Base-by-base conservation (phyloP, 1,140 invertebrate species). In the Drosophila obscura region DNA sequence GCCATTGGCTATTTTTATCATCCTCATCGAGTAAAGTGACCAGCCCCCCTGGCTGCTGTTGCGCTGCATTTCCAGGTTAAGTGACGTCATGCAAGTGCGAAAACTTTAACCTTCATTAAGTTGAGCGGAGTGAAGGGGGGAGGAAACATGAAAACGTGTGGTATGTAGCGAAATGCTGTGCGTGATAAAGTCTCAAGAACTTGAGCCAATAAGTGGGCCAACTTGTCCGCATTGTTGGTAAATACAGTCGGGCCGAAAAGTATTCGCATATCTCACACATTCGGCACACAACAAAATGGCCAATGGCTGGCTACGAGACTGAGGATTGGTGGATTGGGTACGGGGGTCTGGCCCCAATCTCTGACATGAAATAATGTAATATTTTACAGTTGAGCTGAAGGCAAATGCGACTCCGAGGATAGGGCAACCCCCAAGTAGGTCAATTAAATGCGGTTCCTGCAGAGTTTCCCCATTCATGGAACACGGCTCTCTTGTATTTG, bases 281-380 rank as follows among this genome's bases (percentile, higher is more conserved):
- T 60, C 50, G 22, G 44, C 31, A 43, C 44, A 57, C 35, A 77
- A 77, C 81, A 85, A 84, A 84, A 76, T 81, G 82, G 78, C 77
- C 66, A 69, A 35, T 61, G 63, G 35, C 11, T 39, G 35, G 11
- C 35, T 13, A 5, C 11, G 1, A 13, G 35, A 39, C 31, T 11
- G 31, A 35, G 9, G 9, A 35, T 11, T 35, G 9, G 31, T 19
- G 31, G 31, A 35, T 9, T 52, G 41, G 26, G 45, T n/a, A 15
- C 66, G 75, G 35, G 11, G 31, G 31, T 0, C 35, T 39, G 35
- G 69, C 82, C 83, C 49, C 78, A 82, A 88, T 88, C 78, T 39
- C 35, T 43, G 66, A 62, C 74, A 87, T 75, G 82, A 73, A 82
- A 78, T 82, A 85, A 82, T 76, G 78, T 82, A 82, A 85, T 85